Conservation (phyloP, 2,888 invertebrate species). For the Drosophila recens region DNA sequence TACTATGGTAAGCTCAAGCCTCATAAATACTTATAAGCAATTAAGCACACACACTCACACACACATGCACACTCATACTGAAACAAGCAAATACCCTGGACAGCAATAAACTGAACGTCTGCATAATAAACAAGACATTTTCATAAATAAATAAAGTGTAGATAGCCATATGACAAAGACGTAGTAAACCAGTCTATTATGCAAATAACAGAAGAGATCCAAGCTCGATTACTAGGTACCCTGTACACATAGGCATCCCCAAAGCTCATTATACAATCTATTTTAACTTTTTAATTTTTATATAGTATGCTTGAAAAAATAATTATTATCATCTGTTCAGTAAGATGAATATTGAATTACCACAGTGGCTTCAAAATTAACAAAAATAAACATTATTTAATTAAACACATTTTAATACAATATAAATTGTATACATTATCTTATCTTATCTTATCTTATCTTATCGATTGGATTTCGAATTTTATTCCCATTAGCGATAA, state of each 20-base stretch:
- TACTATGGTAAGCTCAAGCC: constrained; percentile 89
- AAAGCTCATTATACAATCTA: not conserved
- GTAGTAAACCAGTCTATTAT: constrained; percentile 24
- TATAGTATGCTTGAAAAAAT: not conserved
- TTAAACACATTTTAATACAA: too few relatives aligned
- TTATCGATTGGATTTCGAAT: too few relatives aligned
- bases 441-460: too few relatives aligned
- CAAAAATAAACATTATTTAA: too few relatives aligned
- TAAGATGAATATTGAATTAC: too few relatives aligned
- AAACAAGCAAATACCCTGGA: constrained; percentile 25
- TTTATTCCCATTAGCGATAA: too few relatives aligned
- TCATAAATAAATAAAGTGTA: constrained; percentile 60
- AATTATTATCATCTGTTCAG: not conserved
- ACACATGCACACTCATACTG: constrained; percentile 5
- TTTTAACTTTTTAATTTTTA: not conserved
- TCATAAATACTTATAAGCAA: constrained; percentile 41
- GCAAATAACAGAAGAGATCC: not conserved
- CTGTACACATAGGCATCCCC: not conserved
- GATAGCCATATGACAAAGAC: constrained; percentile 48
- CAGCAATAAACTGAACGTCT: constrained; percentile 32
- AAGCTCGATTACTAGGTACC: not conserved
- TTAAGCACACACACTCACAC: constrained; percentile 31
- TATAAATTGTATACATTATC: too few relatives aligned
- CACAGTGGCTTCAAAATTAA: too few relatives aligned
- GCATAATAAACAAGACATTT: constrained; percentile 54